Conservation (phyloP, 2,888 invertebrate species). For the Amphipyra berbera region DNA sequence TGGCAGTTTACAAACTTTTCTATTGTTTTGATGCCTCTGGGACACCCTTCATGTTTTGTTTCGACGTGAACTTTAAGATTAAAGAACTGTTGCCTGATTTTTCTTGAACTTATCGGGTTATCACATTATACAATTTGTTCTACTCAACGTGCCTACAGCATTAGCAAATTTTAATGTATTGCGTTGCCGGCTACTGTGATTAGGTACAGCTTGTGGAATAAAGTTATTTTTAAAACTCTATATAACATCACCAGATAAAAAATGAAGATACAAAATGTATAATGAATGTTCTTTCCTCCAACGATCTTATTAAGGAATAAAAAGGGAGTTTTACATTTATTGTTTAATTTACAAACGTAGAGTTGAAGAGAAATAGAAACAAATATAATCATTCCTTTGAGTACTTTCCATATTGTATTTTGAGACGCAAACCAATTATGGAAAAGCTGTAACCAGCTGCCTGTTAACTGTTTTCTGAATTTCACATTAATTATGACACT, state of each 20-base stretch:
- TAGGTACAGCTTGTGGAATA: no score
- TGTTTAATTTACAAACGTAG: not conserved
- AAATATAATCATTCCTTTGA: slow-evolving; percentile 13
- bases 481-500: slow-evolving; percentile 1
- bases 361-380: not conserved
- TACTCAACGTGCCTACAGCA: no score
- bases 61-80: slow-evolving; percentile 18
- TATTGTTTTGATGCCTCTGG: slow-evolving; percentile 26
- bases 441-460: slow-evolving; percentile 1
- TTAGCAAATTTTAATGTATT: no score
- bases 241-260: no score
- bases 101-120: no score
- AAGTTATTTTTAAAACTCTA: not conserved
- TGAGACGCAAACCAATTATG: slow-evolving; percentile 3
- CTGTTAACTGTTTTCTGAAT: not conserved
- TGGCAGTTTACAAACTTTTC: slow-evolving; percentile 45
- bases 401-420: not conserved
- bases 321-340: slow-evolving; percentile 1
- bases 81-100: not conserved
- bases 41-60: slow-evolving; percentile 16
- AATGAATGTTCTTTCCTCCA: not conserved
- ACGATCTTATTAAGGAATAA: not conserved
- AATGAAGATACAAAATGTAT: no score
- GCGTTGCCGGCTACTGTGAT: no score
- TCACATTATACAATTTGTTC: no score